Evolutionary conservation across 2,888 invertebrate genomes (phyloP), one percentile per base, ranked within the genome.

Genomic region (Cryptocephalus primarius): DNA sequence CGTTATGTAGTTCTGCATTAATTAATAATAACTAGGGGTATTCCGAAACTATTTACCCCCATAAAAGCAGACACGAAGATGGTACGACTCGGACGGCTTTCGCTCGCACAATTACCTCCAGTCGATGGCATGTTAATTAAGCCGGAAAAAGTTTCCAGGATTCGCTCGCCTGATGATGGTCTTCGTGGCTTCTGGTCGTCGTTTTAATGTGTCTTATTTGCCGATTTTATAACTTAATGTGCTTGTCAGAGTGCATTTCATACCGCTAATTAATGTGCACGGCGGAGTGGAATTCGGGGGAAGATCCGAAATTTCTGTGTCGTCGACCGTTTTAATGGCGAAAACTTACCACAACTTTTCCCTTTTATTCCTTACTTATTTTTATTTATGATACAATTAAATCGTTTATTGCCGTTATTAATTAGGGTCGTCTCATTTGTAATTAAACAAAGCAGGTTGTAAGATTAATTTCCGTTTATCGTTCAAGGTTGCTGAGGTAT

Each of bases 41-140:
- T 55, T 51, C 45, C 34, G 50, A 50, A 55, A 55, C 53, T 55
- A 55, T 55, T 55, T 53, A 36, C 36, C 36, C 48, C 53, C 46
- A 45, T 46, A 48, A 44, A 36, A 46, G 39, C 47, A 52, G 51
- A 54, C 54, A 54, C 54, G 53, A 55, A 49, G 55, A 55, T 55
- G 55, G 55, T 55, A 55, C 55, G 52, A 51, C 46, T 45, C 45
- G 54, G 50, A 51, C 54, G 51, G 47, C 48, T 46, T 49, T 54
- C 47, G 43, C 22, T 22, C 22, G 22, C 51, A 50, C 53, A 55
- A 55, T 55, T 55, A 55, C 49, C 50, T 46, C 49, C 46, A 55
- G 57, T 57, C 57, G 54, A 54, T 57, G 55, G 55, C 55, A 55
- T 52, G 55, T 54, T 55, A 57, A 59, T 59, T 59, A 59, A 56